phyloP scores from a whole-genome alignment of 2,888 invertebrate species.

The Smittia sp. region DNA sequence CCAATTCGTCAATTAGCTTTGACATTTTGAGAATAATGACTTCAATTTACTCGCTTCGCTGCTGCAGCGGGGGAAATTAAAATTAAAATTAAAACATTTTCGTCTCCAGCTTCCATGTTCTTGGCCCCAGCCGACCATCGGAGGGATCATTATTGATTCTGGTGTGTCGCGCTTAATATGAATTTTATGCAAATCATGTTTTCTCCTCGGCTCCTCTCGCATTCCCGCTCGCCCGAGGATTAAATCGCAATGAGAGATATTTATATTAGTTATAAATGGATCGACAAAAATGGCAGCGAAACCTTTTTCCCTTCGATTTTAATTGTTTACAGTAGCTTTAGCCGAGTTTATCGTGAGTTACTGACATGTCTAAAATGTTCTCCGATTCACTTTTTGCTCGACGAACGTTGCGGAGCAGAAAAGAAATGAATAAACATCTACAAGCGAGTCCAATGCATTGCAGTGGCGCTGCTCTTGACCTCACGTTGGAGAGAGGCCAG shows the following conservation, averaged over 20 bases:
- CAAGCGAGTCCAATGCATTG: neutral
- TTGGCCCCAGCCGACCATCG: neutral
- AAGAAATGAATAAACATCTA: slow-evolving; percentile 23
- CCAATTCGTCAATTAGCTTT: slow-evolving; percentile 24
- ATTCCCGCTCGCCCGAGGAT: neutral
- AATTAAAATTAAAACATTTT: neutral
- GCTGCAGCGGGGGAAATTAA: slow-evolving; percentile 8
- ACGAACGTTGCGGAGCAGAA: neutral
- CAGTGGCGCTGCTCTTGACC: slow-evolving; percentile 41
- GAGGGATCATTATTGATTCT: slow-evolving; percentile 33
- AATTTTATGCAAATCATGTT: slow-evolving; percentile 37
- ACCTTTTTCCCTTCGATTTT: slow-evolving; percentile 10
- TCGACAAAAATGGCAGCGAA: slow-evolving; percentile 12
- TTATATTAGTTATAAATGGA: slow-evolving; percentile 36
- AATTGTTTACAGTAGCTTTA: slow-evolving; percentile 35
- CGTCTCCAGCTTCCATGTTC: neutral
- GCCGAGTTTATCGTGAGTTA: slow-evolving; percentile 37
- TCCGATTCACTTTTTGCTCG: neutral
- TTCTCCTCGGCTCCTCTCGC: neutral
- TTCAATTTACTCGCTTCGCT: neutral
- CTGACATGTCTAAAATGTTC: slow-evolving; percentile 31
- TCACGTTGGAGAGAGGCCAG: slow-evolving; percentile 16
- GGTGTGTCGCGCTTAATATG: slow-evolving; percentile 34
- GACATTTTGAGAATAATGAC: slow-evolving; percentile 7
- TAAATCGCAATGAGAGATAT: slow-evolving; percentile 7